Evolutionary conservation across 2,113 vertebrate species (phyloP).

Genomic region (Rhadina sibilatrix): DNA sequence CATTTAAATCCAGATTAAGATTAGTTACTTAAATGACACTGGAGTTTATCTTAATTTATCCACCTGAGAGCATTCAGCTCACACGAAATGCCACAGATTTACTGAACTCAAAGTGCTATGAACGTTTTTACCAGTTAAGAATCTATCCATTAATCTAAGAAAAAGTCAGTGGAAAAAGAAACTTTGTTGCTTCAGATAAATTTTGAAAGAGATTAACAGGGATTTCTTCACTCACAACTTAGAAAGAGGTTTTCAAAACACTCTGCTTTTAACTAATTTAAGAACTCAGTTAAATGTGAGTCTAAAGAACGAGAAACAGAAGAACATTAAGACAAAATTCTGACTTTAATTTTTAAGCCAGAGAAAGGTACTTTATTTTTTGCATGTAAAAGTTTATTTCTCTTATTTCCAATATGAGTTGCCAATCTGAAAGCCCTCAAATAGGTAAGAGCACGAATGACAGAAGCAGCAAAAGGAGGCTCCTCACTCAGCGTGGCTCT

Average conservation of each 20-base stretch:
- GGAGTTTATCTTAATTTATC: neutral
- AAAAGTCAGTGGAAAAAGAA: neutral
- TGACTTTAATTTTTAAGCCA: neutral
- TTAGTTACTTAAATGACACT: neutral
- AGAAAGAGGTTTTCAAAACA: neutral
- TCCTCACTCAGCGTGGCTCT: neutral
- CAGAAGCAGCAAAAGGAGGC: neutral
- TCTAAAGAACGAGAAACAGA: neutral
- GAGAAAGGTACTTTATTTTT: neutral
- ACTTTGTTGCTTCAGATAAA: neutral
- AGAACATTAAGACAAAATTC: neutral
- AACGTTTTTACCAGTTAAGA: neutral
- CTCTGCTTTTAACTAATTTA: neutral
- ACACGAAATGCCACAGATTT: neutral
- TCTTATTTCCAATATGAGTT: neutral
- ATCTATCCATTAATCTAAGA: neutral
- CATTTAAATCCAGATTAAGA: neutral
- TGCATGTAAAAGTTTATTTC: neutral
- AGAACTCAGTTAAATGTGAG: neutral
- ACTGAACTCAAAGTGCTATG: neutral
- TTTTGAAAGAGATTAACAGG: neutral
- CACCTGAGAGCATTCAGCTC: neutral
- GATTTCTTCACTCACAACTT: neutral
- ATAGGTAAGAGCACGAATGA: accelerated
- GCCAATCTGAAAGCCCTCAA: neutral